These are phyloP conservation scores for Tinea pellionella DNA, from an alignment of 2,888 invertebrate species.

Conservation along the genomic window DNA sequence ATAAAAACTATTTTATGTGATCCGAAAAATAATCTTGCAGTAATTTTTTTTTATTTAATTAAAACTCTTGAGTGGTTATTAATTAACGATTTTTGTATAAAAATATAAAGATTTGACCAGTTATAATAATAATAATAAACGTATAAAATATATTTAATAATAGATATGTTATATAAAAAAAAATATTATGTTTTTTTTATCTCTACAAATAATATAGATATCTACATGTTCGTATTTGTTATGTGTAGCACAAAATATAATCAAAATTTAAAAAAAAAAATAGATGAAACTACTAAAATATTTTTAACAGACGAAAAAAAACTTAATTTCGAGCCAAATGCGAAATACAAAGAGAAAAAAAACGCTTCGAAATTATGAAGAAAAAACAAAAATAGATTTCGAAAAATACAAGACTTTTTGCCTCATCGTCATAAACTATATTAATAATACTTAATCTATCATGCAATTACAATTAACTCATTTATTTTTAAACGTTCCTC, in stretches of 20 bases:
- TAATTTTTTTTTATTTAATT: too few relatives aligned
- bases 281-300: background rate
- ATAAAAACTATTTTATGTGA: too few relatives aligned
- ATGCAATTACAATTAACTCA: slow-evolving; percentile 43
- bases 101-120: background rate
- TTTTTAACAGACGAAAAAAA: background rate
- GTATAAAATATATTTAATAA: background rate
- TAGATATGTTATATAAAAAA: background rate
- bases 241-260: background rate
- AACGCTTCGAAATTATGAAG: background rate
- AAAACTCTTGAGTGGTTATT: too few relatives aligned
- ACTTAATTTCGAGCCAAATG: background rate
- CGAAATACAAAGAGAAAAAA: background rate
- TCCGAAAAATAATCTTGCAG: too few relatives aligned
- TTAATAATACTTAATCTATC: slow-evolving; percentile 24
- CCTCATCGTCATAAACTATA: slow-evolving; percentile 34
- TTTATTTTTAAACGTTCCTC: slow-evolving; percentile 27
- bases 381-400: slow-evolving; percentile 1
- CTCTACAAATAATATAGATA: background rate
- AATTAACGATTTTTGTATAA: background rate
- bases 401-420: slow-evolving; percentile 18
- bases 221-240: background rate
- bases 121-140: background rate
- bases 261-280: too few relatives aligned
- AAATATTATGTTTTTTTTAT: background rate